Evolutionary conservation across 2,888 invertebrate genomes (phyloP).

Genomic region (Cryptosula pallasiana): DNA sequence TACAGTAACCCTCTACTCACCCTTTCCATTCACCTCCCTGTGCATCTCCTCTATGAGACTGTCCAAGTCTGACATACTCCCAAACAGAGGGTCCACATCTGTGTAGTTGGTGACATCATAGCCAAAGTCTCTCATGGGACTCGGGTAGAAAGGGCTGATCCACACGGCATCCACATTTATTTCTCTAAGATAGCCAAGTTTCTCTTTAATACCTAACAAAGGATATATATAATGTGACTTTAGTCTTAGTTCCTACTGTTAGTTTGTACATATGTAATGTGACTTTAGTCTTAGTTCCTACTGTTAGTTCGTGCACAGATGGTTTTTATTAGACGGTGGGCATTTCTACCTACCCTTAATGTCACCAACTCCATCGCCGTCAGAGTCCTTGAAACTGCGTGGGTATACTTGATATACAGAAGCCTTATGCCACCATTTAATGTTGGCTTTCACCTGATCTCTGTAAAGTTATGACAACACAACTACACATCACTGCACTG

Average conservation of each 20-base stretch:
- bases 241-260: no score
- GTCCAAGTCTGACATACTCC: slow-evolving; percentile 67
- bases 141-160: slow-evolving; percentile 77
- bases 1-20: no score
- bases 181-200: slow-evolving; percentile 62
- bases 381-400: slow-evolving; percentile 55
- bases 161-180: slow-evolving; percentile 71
- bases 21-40: slow-evolving; percentile 25
- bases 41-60: slow-evolving; percentile 40
- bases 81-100: slow-evolving; percentile 68
- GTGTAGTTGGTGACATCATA: slow-evolving; percentile 77
- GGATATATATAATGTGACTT: no score
- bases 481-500: no score
- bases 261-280: no score
- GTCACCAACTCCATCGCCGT: slow-evolving; percentile 51
- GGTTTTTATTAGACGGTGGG: not conserved
- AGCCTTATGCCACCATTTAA: slow-evolving; percentile 73
- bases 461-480: no score
- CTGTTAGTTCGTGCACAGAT: no score
- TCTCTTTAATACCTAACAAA: slow-evolving; percentile 54
- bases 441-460: not conserved
- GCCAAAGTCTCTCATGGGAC: slow-evolving; percentile 80
- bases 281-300: no score
- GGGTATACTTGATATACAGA: slow-evolving; percentile 81
- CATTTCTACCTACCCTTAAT: slow-evolving; percentile 53